Percentiles rank a stretch among this genome's conserved stretches.
Conservation (phyloP, 2,888 invertebrate species). For the Chloromyia formosa region DNA sequence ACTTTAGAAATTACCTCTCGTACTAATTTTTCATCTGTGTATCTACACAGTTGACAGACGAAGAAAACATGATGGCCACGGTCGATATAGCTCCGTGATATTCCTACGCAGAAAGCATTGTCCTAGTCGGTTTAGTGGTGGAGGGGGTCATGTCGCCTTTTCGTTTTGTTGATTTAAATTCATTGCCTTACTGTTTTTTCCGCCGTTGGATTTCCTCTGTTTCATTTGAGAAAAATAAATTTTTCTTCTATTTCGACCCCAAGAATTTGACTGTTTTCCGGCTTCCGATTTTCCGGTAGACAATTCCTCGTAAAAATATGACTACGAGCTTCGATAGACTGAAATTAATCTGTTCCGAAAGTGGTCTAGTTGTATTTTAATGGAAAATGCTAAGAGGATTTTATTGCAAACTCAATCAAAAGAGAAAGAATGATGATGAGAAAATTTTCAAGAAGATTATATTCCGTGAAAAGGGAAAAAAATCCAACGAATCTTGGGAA, state of each 20-base stretch:
- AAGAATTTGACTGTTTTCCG: not conserved
- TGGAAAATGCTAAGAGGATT: conserved; percentile 31
- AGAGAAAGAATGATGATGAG: not conserved
- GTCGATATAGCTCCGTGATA: too few relatives aligned
- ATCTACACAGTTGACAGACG: too few relatives aligned
- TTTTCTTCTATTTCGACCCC: not conserved
- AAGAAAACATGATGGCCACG: too few relatives aligned
- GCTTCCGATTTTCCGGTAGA: conserved; percentile 20
- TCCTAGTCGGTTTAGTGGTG: too few relatives aligned
- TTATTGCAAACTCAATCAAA: conserved; percentile 32
- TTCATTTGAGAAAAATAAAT: too few relatives aligned
- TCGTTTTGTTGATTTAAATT: too few relatives aligned
- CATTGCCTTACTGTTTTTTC: too few relatives aligned
- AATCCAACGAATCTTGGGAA: not conserved
- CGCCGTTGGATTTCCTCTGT: too few relatives aligned
- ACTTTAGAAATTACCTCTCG: too few relatives aligned
- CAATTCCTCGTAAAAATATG: conserved; percentile 21
- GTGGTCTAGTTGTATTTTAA: conserved; percentile 23
- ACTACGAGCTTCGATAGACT: conserved; percentile 12
- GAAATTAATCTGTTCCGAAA: conserved; percentile 33
- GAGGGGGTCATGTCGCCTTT: too few relatives aligned
- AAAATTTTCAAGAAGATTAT: not conserved
- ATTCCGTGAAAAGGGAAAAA: not conserved
- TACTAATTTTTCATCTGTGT: too few relatives aligned
- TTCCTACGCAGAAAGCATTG: too few relatives aligned